phyloP scores from a whole-genome alignment of 2,888 invertebrate species.

The Xiphydria camelus region DNA sequence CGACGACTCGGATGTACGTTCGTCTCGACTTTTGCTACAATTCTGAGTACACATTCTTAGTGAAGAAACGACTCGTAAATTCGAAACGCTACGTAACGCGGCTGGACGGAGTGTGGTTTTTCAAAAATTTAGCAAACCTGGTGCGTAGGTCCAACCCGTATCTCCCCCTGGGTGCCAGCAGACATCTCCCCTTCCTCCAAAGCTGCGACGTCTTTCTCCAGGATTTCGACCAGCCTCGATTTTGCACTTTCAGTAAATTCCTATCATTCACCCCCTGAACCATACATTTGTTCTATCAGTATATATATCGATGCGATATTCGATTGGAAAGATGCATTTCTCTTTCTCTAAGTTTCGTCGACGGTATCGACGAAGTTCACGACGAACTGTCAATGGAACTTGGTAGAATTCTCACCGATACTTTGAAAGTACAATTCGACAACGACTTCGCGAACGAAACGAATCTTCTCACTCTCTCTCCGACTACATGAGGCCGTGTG shows the following conservation, averaged over 20 bases:
- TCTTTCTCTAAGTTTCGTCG: background rate
- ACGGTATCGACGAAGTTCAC: too few species aligned
- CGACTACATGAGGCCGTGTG: too few species aligned
- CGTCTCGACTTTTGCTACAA: too few species aligned
- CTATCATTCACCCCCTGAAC: constrained; percentile 56
- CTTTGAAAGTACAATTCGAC: too few species aligned
- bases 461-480: too few species aligned
- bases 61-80: constrained; percentile 44
- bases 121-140: constrained; percentile 61
- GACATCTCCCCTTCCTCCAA: constrained; percentile 59
- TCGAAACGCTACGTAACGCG: constrained; percentile 49
- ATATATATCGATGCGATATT: background rate
- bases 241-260: constrained; percentile 54
- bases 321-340: background rate
- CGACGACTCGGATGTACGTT: too few species aligned
- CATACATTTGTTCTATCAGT: constrained; percentile 43
- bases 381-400: too few species aligned
- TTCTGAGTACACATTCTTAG: constrained; percentile 1
- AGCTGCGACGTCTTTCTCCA: constrained; percentile 58
- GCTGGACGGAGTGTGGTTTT: constrained; percentile 43
- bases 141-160: constrained; percentile 77
- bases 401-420: too few species aligned
- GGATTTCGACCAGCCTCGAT: constrained; percentile 53
- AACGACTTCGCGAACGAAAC: too few species aligned
- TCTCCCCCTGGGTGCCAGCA: constrained; percentile 76